Evolutionary conservation across 2,113 vertebrate species (phyloP).

Genomic region (Leiothrix lutea): DNA sequence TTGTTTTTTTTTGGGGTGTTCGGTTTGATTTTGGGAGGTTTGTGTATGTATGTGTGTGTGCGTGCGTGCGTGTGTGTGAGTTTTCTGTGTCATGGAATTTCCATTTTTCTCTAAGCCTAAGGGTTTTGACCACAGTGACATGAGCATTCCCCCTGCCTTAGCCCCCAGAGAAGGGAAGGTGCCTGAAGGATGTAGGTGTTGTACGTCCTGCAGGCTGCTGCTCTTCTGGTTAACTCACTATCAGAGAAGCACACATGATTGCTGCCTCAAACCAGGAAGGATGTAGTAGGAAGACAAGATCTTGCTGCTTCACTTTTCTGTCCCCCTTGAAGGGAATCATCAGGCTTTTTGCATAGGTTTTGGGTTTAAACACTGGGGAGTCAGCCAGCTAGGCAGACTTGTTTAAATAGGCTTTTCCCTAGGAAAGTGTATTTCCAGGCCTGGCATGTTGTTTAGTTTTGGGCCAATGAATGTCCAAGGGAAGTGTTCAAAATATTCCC

Average conservation of each 20-base stretch:
- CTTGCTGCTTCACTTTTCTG: neutral
- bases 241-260: neutral
- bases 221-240: neutral
- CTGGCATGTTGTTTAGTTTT: neutral
- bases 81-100: neutral
- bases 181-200: neutral
- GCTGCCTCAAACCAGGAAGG: neutral
- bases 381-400: neutral
- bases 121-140: neutral
- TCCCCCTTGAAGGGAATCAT: neutral
- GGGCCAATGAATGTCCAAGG: neutral
- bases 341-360: neutral
- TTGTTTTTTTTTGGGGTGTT: neutral
- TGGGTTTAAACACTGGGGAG: neutral
- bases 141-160: fast-evolving
- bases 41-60: neutral
- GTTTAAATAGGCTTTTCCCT: neutral
- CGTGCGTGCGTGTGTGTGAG: neutral
- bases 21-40: neutral
- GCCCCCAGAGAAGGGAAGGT: neutral
- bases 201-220: neutral
- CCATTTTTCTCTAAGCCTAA: neutral
- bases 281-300: neutral
- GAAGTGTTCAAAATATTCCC: neutral
- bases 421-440: neutral